Conservation (phyloP, 2,113 vertebrate genomes). For the Platycercus adscitus region DNA sequence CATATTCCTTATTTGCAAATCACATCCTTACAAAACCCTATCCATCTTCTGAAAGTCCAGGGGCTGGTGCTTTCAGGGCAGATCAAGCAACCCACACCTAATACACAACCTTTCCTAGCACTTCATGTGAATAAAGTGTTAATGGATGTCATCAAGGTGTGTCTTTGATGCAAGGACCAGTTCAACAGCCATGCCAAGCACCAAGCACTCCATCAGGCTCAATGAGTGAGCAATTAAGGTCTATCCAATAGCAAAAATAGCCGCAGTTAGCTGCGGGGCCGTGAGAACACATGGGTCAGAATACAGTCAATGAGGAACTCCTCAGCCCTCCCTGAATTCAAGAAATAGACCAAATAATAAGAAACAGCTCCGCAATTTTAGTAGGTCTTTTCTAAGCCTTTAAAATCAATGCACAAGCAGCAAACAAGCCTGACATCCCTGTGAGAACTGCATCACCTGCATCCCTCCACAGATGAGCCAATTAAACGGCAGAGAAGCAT, state of each 20-base stretch:
- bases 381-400: neutral
- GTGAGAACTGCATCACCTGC: neutral
- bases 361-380: neutral
- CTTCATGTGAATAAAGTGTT: neutral
- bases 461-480: neutral
- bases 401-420: neutral
- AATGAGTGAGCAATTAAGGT: neutral
- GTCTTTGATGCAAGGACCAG: neutral
- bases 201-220: neutral
- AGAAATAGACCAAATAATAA: neutral
- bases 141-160: neutral
- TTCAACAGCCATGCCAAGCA: neutral
- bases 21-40: neutral
- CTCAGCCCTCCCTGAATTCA: neutral
- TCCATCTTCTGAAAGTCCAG: neutral
- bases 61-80: neutral
- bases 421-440: neutral
- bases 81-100: neutral
- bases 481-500: neutral
- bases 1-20: neutral
- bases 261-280: accelerated
- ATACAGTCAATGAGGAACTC: neutral
- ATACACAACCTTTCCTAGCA: neutral
- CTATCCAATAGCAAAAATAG: neutral
- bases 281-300: neutral